Percentiles rank a stretch among this genome's conserved stretches.
Conservation (phyloP, 1,140 invertebrate genomes). For the Eueides isabella region DNA sequence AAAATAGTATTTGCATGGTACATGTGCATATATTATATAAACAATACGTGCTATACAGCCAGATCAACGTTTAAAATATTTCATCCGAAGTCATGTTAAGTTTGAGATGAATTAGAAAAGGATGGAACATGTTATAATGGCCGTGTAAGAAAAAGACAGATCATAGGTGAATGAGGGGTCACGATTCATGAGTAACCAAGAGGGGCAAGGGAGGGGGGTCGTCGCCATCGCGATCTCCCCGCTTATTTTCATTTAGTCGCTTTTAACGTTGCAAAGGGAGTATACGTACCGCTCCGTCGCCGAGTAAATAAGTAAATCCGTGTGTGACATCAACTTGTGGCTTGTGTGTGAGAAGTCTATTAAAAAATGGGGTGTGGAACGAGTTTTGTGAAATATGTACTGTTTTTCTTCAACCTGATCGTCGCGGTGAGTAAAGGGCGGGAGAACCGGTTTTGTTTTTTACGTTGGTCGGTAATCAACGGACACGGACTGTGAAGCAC, state of each 20-base stretch:
- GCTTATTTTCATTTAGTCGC: conserved; percentile 71
- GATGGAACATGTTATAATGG: conserved; percentile 28
- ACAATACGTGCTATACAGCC: neutral
- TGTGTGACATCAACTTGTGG: conserved; percentile 69
- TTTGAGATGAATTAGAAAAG: conserved; percentile 54
- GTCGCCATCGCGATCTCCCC: conserved; percentile 68
- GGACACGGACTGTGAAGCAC: conserved; percentile 59
- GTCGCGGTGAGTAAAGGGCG: conserved; percentile 88
- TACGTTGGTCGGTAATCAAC: conserved; percentile 54
- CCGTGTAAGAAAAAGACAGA: conserved; percentile 53
- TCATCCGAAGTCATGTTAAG: neutral
- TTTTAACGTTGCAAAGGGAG: conserved; percentile 45
- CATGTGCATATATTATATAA: neutral
- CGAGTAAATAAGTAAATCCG: conserved; percentile 59
- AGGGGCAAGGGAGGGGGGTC: conserved; percentile 49
- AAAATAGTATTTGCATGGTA: too few species aligned
- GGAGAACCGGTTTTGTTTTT: conserved; percentile 71
- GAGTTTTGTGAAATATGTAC: conserved; percentile 91
- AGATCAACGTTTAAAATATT: conserved; percentile 3
- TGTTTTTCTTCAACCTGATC: conserved; percentile 92
- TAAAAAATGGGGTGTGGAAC: conserved; percentile 86
- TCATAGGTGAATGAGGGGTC: conserved; percentile 71
- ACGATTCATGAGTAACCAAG: conserved; percentile 60
- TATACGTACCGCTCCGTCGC: conserved; percentile 41
- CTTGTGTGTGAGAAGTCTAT: conserved; percentile 62